Base-by-base conservation (phyloP, 2,113 vertebrate species). In the Stegostoma tigrinum region DNA sequence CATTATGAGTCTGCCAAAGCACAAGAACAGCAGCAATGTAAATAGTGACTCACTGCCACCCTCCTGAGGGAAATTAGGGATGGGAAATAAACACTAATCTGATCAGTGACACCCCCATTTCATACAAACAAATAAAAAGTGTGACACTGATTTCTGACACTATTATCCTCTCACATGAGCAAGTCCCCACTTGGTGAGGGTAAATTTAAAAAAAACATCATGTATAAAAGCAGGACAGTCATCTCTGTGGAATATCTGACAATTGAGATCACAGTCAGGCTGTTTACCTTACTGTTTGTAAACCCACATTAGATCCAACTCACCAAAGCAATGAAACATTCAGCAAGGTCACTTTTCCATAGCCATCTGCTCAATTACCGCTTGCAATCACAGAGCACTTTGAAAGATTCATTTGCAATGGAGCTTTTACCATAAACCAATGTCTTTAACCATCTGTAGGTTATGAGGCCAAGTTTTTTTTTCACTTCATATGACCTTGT, bases 301-400 rank as follows among this genome's bases (percentile, higher is more conserved):
- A 34, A 61, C 34, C 14, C 17, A 38, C 89, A 38, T n/a, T 42
- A 14, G 87, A 52, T 90, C 30, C 61, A n/a, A 90, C 52, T 95
- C 27, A 30, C 8, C 7, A 23, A 95, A 48, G 68, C 12, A 72
- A 27, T 75, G 68, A 94, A 70, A 94, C 93, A 30, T 70, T 48
- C 10, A 70, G 24, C 94, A 95, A 95, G 68, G 94, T 95, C 68
- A 52, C 94, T 70, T 52, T 52, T 95, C 94, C 24, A 45, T 66
- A 72, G 12, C 42, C 67, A 27, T 45, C 45, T 75, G 42, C 45
- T 52, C 67, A 48, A 72, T 72, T 75, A 52, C 15, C 34, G 23
- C 38, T 19, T 95, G 45, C 45, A 95, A 70, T 72, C 27, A 7
- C 67, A 52, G 67, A 24, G 66, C 27, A 72, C 24, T 72, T 45